phyloP scores from a whole-genome alignment of 2,888 invertebrate genomes.

The Drosophila trichaetosa region DNA sequence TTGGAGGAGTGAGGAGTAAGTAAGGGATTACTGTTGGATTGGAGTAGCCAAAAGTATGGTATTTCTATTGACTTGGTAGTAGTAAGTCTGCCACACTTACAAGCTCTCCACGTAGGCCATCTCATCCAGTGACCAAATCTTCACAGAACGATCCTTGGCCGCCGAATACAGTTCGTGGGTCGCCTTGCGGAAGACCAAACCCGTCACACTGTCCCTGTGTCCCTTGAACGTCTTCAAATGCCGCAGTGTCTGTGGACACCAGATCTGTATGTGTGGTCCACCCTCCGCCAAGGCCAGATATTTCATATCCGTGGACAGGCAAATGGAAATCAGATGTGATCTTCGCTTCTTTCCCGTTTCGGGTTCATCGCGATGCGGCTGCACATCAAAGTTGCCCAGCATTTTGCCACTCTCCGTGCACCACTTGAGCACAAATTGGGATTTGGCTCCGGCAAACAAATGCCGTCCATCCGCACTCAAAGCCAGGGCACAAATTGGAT shows the following conservation, averaged over 20 bases:
- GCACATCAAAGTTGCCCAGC: constrained; percentile 86
- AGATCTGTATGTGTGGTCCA: constrained; percentile 91
- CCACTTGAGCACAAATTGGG: constrained; percentile 95
- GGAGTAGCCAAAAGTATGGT: not conserved
- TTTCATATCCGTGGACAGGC: constrained; percentile 92
- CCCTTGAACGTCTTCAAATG: constrained; percentile 92
- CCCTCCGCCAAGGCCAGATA: constrained; percentile 91
- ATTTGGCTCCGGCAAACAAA: constrained; percentile 94
- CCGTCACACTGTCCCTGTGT: constrained; percentile 90
- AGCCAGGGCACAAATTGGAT: constrained; percentile 92
- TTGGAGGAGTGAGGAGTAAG: not conserved
- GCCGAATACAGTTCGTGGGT: constrained; percentile 94
- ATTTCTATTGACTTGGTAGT: not conserved
- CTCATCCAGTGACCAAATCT: constrained; percentile 98
- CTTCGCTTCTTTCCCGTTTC: constrained; percentile 78
- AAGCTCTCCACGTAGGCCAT: constrained; percentile 98
- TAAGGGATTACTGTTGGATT: not conserved
- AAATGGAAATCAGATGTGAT: constrained; percentile 87
- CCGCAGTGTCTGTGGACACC: constrained; percentile 91
- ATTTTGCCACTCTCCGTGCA: constrained; percentile 88
- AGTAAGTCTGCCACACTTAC: constrained; percentile 82
- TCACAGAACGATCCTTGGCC: constrained; percentile 92
- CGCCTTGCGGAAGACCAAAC: constrained; percentile 93
- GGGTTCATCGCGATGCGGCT: constrained; percentile 84
- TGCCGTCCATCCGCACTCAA: constrained; percentile 90